phyloP scores from a whole-genome alignment of 2,113 vertebrate species.

The Pterocles gutturalis region DNA sequence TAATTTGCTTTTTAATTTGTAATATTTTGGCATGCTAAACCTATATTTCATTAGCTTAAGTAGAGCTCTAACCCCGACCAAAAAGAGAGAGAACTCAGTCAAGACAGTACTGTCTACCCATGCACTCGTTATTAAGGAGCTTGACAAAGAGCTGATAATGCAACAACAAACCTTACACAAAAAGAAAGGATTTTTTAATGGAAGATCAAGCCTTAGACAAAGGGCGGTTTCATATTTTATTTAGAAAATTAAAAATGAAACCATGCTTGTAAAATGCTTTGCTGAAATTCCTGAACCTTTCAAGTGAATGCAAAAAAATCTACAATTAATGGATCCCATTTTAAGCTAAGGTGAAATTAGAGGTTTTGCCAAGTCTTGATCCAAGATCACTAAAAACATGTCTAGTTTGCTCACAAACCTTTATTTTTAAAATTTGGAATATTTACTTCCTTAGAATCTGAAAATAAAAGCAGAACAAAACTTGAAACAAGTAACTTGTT shows the following conservation, averaged over 20 bases:
- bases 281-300: not conserved
- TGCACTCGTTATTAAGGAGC: not conserved
- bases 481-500: not conserved
- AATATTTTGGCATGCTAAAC: not conserved
- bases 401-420: not conserved
- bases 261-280: not conserved
- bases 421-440: not conserved
- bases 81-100: not conserved
- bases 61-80: not conserved
- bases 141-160: not conserved
- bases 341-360: not conserved
- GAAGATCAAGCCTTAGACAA: not conserved
- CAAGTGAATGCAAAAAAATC: not conserved
- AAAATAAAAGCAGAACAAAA: not conserved
- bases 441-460: not conserved
- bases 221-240: not conserved
- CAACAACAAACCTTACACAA: not conserved
- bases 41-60: not conserved
- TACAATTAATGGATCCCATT: not conserved
- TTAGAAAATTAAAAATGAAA: conserved; percentile 1
- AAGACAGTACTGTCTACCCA: not conserved
- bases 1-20: conserved; percentile 20
- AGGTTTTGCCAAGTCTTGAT: not conserved
- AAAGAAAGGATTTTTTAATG: not conserved
- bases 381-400: not conserved